Percentiles rank a stretch among this genome's conserved stretches.
These are phyloP conservation scores for Athrips mouffetella DNA, from an alignment of 2,888 invertebrate genomes.

Conservation along the genomic window DNA sequence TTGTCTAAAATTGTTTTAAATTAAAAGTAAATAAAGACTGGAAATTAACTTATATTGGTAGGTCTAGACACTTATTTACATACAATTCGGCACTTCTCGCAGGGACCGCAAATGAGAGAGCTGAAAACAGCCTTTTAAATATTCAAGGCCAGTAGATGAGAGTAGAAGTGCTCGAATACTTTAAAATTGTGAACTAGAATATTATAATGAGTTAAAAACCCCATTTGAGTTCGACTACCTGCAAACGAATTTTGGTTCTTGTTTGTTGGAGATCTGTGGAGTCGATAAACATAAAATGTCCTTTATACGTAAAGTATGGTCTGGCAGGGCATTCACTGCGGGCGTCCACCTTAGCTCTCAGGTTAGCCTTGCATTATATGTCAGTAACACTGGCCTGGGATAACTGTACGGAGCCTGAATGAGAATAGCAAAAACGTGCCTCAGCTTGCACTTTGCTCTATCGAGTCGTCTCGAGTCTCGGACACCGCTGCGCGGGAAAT, in stretches of 20 bases:
- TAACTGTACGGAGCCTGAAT: slow-evolving; percentile 67
- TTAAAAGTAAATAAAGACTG: neutral
- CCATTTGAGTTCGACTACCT: slow-evolving; percentile 31
- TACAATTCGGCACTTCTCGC: neutral
- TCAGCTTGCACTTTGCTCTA: slow-evolving; percentile 9
- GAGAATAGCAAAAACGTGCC: slow-evolving; percentile 54
- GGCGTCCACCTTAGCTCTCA: slow-evolving; percentile 67
- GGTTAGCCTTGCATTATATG: slow-evolving; percentile 70
- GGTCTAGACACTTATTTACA: neutral
- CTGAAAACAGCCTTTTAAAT: slow-evolving; percentile 24
- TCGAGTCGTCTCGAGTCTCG: neutral
- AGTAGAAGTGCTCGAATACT: slow-evolving; percentile 33
- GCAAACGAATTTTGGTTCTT: slow-evolving; percentile 43
- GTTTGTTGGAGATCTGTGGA: slow-evolving; percentile 42
- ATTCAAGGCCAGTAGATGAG: slow-evolving; percentile 38
- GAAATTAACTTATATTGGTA: neutral
- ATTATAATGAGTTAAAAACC: slow-evolving; percentile 28
- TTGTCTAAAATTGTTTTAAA: neutral
- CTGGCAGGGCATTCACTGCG: slow-evolving; percentile 46
- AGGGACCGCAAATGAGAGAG: slow-evolving; percentile 23
- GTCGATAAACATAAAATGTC: slow-evolving; percentile 52
- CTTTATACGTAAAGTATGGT: slow-evolving; percentile 55
- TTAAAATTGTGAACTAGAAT: slow-evolving; percentile 47
- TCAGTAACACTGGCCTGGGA: slow-evolving; percentile 65
- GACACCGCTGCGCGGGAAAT: neutral